Conservation (phyloP, 2,797 vertebrate genomes). For the Falco rusticolus region DNA sequence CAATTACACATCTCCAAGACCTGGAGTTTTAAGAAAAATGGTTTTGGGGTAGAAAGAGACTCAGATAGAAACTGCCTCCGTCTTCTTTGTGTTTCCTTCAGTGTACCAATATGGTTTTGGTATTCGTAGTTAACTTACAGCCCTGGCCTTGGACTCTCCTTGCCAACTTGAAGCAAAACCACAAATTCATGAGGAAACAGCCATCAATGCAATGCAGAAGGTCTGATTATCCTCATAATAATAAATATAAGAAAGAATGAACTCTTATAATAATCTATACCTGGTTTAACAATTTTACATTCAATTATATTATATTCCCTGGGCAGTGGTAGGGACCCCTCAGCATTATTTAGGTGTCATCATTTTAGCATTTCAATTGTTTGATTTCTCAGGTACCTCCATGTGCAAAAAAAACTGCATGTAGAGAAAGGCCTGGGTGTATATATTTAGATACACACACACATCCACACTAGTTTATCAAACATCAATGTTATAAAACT, state of each 20-base stretch:
- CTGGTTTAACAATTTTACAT: background rate
- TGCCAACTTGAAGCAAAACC: background rate
- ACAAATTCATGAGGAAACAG: background rate
- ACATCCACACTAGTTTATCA: background rate
- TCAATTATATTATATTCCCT: background rate
- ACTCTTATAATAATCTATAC: background rate
- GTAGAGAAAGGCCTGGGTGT: background rate
- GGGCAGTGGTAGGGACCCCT: background rate
- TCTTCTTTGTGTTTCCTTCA: background rate
- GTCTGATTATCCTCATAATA: background rate
- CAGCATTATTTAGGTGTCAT: background rate
- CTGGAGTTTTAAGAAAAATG: background rate
- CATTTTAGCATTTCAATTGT: background rate
- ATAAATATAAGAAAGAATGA: background rate
- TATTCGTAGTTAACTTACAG: background rate
- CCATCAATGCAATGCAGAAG: background rate
- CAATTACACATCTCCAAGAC: background rate
- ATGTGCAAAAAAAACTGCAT: background rate
- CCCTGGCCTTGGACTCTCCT: background rate
- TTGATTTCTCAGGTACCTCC: background rate
- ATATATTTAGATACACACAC: background rate
- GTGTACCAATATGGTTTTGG: background rate
- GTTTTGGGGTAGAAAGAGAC: background rate
- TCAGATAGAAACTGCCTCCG: background rate
- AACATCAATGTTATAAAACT: constrained; percentile 39